Percentiles rank a stretch among this genome's conserved stretches.
phyloP scores from a whole-genome alignment of 2,113 vertebrate genomes.

The Rallus limicola region DNA sequence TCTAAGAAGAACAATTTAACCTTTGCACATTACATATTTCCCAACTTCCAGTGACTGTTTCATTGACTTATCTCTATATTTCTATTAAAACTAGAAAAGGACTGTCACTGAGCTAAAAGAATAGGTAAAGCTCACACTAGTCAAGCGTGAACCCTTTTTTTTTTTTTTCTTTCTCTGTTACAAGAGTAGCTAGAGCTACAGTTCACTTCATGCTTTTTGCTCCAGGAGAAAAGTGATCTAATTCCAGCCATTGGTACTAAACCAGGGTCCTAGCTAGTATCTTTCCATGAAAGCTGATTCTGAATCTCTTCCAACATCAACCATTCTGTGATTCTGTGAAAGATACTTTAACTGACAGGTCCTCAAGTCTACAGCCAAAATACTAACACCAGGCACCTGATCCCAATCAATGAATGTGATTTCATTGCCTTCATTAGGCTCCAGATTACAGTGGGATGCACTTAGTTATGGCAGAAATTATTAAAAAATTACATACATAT shows the following conservation, averaged over 20 bases:
- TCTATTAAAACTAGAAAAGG: background rate
- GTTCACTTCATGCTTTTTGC: background rate
- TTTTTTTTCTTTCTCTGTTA: accelerated
- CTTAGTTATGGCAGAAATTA: background rate
- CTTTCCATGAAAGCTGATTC: background rate
- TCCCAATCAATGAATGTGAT: accelerated
- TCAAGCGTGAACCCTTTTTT: background rate
- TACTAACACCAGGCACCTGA: background rate
- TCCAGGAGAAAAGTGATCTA: background rate
- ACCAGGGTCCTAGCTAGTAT: background rate
- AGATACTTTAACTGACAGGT: background rate
- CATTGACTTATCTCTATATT: background rate
- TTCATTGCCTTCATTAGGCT: background rate
- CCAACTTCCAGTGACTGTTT: background rate
- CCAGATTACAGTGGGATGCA: background rate
- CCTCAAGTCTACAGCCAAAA: background rate
- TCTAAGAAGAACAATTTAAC: background rate
- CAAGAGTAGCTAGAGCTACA: background rate
- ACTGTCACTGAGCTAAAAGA: background rate
- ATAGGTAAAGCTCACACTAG: background rate
- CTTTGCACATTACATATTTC: background rate
- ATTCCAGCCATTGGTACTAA: background rate
- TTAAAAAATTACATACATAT: too few relatives aligned
- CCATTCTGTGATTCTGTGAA: background rate
- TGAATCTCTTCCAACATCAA: background rate